Base-by-base conservation (phyloP, 2,113 vertebrate species). In the Percopsis transmontana region DNA sequence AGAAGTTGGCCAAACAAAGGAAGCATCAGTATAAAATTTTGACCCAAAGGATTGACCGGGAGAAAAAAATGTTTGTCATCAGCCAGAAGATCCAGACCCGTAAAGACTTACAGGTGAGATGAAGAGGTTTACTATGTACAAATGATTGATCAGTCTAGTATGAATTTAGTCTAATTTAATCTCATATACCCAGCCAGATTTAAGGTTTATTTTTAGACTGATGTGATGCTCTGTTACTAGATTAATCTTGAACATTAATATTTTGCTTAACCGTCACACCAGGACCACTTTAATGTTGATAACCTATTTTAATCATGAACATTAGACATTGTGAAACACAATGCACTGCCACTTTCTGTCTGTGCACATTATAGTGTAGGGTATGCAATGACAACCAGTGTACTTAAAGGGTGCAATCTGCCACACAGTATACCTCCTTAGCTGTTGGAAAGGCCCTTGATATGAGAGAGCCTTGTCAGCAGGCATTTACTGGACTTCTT, bases 31-130 rank as follows among this genome's bases (percentile, higher is more conserved):
- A 99, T 23, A 82, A 72, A 40, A 72, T 95, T 60, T 91, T 99
- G 67, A 92, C 88, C n/a, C 95, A 98, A 78, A 92, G 97, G 76
- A 95, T 99, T n/a, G 93, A 96, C 55, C 83, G 97, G 16, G 98
- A 99, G 74, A 96, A 92, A 87, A 90, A 95, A 76, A 88, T 99
- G 93, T 98, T 96, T 68, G 85, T 98, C 47, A 87, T 97, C 64
- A 85, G 91, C 14, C 96, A 99, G 92, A 99, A 99, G 88, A 96
- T 99, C 82, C 97, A 99, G 87, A 94, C 94, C 2, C 92, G 94
- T 23, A 97, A 95, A 88, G 98, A 99, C 86, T 90, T 99, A 2
- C 62, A 95, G 93, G 97, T 99, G 82, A 95, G 59, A 24, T 5
- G n/a, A 8, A 33, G 15, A 21, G 71, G 11, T 10, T 62, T 39